Base-by-base conservation (phyloP, 2,113 vertebrate genomes). In the Pygoscelis adeliae region DNA sequence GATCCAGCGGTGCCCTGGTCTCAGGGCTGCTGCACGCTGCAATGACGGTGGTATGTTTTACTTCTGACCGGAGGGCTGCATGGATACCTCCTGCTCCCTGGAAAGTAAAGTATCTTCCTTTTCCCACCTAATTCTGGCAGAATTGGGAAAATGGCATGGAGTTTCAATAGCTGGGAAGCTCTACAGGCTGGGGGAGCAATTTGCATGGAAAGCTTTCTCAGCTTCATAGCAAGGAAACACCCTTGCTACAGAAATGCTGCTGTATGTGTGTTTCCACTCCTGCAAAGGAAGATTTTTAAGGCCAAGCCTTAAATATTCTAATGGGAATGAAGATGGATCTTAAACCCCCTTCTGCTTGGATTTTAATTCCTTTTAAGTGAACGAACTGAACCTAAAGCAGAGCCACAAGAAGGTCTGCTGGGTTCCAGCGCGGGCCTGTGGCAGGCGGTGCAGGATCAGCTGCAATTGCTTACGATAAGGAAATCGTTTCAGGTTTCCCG, bases 401-500 rank as follows among this genome's bases (percentile, higher is more conserved):
- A 78, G 15, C 36, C n/a, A 5, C 16, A 4, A 11, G 71, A 5
- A 52, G 50, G 17, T 42, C 16, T 79, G 52, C 32, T 29, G 77
- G 77, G 23, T 72, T 79, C 11, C 52, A 42, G 38, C 0, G 0
- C 2, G 5, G 34, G 27, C 13, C 53, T 1, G 6, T 50, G 72
- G 56, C 50, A 20, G 82, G 77, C 3, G 2, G 46, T 10, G 67
- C 29, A 2, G 12, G 67, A 13, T 71, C 63, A 49, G 82, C 73
- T 2, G 0, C 14, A 13, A 9, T 50, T 21, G 5, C 6, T 36
- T 15, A 7, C 0, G 2, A 17, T 30, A 50, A 76, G 76, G 56
- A 42, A 72, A 25, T 12, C 1, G 4, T 72, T 91, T 36, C 0
- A 1, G 67, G 8, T 72, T 86, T 93, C 47, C 76, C 1, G 0